Evolutionary conservation across 2,797 vertebrate genomes (phyloP).

Genomic region (Tinamus major): DNA sequence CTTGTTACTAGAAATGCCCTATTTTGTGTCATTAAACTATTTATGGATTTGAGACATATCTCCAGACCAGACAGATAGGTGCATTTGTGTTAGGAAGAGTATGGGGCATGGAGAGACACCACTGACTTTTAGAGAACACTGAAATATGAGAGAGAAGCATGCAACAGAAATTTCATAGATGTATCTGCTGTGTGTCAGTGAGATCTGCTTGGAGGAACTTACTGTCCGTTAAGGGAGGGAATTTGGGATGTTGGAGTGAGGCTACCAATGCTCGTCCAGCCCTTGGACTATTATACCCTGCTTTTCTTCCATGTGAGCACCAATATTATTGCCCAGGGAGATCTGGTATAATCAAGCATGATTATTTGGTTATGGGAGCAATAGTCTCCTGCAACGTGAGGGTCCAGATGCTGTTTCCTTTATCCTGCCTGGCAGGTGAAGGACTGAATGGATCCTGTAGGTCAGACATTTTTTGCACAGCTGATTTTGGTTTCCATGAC

Average conservation of each 20-base stretch:
- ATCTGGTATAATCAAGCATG: not conserved
- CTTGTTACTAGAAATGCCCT: not conserved
- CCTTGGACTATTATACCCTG: not conserved
- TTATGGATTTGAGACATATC: not conserved
- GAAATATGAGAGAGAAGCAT: not conserved
- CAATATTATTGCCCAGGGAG: not conserved
- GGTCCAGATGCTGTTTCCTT: not conserved
- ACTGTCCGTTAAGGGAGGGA: not conserved
- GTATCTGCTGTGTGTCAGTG: not conserved
- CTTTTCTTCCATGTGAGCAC: not conserved
- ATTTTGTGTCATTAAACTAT: not conserved
- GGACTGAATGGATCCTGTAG: no score
- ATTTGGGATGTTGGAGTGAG: not conserved
- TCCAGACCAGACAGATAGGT: not conserved
- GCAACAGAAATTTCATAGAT: not conserved
- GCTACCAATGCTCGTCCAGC: not conserved
- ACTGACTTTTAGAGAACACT: not conserved
- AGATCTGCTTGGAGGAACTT: not conserved
- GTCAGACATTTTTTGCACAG: no score
- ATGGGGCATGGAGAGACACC: not conserved
- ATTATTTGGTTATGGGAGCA: not conserved
- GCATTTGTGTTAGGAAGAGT: not conserved
- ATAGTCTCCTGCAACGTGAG: not conserved
- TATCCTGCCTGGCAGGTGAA: not conserved
- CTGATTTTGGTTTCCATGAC: no score